Base-by-base conservation (phyloP, 2,797 vertebrate genomes). In the Chloroceryle amazona region DNA sequence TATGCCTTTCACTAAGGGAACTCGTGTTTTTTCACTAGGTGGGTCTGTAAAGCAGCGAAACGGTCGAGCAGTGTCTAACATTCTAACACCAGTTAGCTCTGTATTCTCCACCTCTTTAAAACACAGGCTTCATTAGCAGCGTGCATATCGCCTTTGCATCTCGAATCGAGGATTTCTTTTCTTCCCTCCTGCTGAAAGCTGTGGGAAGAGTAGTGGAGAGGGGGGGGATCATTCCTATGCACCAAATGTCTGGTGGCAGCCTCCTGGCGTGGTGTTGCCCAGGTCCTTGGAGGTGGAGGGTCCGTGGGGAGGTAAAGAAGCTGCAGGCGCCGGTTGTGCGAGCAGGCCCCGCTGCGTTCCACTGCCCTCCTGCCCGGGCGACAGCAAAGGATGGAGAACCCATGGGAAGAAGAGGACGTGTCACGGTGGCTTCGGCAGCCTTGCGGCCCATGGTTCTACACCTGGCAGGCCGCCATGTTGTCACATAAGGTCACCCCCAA, bases 41-140 rank as follows among this genome's bases (percentile, higher is more conserved):
- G 25, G 79, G 29, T 89, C 76, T 81, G 91, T 95, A 90, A 94
- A 95, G 95, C 83, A 70, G 91, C 66, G 44, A 73, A 89, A 95
- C 3, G 61, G 93, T 89, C 88, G 93, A 88, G 89, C 67, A 66
- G 67, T 63, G 35, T 66, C 72, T 86, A 67, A 31, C 18, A 6
- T n/a, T 15, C 3, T 16, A 47, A 8, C 44, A 35, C 57, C 12
- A 55, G 57, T n/a, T 33, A 31, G 47, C 33, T 20, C 61, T 1
- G 0, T 58, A 31, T 85, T 75, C 81, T 88, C 92, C 54, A n/a
- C 75, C 90, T 81, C 82, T 83, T 91, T 55, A 90, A 95, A 95
- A 88, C 87, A 35, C 60, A 55, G 80, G 39, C 81, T 96, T 89
- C 81, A 66, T 91, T 90, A 86, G 55, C 31, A 70, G 39, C 52